Conservation (phyloP, 2,797 vertebrate species). For the Gobio occitaniae region DNA sequence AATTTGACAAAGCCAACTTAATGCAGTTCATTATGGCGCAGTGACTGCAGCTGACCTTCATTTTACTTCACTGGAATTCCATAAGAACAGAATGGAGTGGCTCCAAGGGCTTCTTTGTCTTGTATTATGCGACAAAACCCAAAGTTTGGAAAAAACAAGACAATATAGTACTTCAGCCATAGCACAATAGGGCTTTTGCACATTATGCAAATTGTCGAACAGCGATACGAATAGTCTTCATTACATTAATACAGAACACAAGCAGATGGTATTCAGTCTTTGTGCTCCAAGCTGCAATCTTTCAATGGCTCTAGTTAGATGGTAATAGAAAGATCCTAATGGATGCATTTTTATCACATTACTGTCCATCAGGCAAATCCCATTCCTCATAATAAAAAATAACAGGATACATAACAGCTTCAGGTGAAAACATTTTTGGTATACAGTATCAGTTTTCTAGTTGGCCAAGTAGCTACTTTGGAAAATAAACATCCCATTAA, state of each 20-base stretch:
- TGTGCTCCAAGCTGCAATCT: background rate
- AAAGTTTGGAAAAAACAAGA: slow-evolving; percentile 33
- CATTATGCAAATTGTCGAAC: background rate
- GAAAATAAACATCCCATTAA: background rate
- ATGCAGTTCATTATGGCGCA: background rate
- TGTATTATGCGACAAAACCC: slow-evolving; percentile 39
- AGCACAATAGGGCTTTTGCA: slow-evolving; percentile 26
- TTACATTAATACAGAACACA: slow-evolving; percentile 29
- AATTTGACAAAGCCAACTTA: slow-evolving; percentile 6
- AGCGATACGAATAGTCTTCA: background rate
- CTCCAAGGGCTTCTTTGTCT: slow-evolving; percentile 32
- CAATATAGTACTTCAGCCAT: slow-evolving; percentile 19
- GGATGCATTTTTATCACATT: background rate
- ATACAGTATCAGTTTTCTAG: background rate
- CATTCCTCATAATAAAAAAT: background rate
- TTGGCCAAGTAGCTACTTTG: background rate
- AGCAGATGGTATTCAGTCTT: background rate
- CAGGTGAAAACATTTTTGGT: background rate
- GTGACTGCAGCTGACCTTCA: slow-evolving; percentile 8
- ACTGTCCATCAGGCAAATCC: background rate
- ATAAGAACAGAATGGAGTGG: slow-evolving; percentile 8
- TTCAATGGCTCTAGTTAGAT: background rate
- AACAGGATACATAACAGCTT: background rate
- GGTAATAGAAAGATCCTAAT: background rate
- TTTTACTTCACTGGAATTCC: slow-evolving; percentile 27